These are phyloP conservation scores for Drosophila kohkoa DNA, from an alignment of 1,140 invertebrate genomes.

Conservation along the genomic window DNA sequence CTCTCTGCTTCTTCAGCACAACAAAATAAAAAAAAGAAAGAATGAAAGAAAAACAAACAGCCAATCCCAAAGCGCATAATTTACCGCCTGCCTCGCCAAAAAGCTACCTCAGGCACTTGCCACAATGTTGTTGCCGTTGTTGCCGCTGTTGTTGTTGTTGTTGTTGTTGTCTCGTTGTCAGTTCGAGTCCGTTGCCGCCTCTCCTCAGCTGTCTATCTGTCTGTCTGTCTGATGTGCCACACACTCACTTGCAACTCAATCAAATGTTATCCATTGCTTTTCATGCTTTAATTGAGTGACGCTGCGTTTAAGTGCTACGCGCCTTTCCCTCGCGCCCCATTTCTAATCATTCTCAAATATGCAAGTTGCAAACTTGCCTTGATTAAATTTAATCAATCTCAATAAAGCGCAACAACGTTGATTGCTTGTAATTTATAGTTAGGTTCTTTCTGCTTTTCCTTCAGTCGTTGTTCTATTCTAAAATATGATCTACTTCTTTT, in stretches of 20 bases:
- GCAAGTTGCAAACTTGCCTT: neutral
- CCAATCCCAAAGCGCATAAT: constrained; percentile 25
- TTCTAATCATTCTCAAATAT: constrained; percentile 4
- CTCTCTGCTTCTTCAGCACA: neutral
- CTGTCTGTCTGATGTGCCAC: neutral
- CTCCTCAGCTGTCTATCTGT: neutral
- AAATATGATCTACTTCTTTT: too few species aligned
- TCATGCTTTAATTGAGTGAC: constrained; percentile 48
- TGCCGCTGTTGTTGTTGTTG: too few species aligned
- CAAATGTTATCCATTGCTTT: constrained; percentile 42
- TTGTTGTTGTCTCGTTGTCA: constrained; percentile 5
- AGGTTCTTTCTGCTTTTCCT: too few species aligned
- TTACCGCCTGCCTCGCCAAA: constrained; percentile 8
- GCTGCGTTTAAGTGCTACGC: constrained; percentile 2
- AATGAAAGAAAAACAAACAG: constrained; percentile 7
- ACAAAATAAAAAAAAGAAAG: too few species aligned
- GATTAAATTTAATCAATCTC: constrained; percentile 7
- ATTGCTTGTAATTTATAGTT: neutral
- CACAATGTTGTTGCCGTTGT: neutral
- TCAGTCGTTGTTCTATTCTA: too few species aligned
- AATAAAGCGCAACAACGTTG: constrained; percentile 1
- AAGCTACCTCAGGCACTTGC: constrained; percentile 16
- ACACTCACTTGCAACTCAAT: constrained; percentile 34
- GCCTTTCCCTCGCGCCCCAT: neutral
- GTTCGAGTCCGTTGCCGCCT: neutral